phyloP scores from a whole-genome alignment of 2,797 vertebrate genomes.

The Sandelia bainsii region DNA sequence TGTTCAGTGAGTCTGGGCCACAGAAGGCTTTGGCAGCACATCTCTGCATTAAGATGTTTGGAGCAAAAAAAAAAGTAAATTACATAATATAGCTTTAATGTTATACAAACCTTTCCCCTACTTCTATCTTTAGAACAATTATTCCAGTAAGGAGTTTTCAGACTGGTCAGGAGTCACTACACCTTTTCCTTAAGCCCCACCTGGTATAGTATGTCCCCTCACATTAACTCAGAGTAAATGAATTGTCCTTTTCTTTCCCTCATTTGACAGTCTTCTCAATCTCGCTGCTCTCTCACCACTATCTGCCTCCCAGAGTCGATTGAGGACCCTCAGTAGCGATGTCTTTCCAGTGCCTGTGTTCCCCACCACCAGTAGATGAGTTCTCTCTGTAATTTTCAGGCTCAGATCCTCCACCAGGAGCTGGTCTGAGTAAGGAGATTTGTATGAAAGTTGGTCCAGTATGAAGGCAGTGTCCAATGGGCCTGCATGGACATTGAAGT shows the following conservation, averaged over 20 bases:
- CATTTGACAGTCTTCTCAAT: too few species aligned
- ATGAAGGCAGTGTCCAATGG: slow-evolving; percentile 88
- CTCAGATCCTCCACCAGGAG: slow-evolving; percentile 92
- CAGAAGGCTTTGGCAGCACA: too few species aligned
- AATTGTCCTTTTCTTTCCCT: too few species aligned
- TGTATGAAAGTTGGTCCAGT: slow-evolving; percentile 89
- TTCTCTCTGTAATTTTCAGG: slow-evolving; percentile 89
- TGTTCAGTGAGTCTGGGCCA: too few species aligned
- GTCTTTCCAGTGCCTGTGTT: slow-evolving; percentile 98
- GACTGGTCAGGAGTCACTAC: too few species aligned
- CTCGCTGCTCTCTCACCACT: slow-evolving; percentile 80
- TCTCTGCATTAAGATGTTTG: too few species aligned
- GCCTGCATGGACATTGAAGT: slow-evolving; percentile 65
- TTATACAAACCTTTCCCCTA: too few species aligned
- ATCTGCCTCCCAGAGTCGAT: slow-evolving; percentile 90
- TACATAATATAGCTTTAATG: too few species aligned
- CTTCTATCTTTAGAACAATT: too few species aligned
- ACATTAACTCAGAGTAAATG: neutral
- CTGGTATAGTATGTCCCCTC: neutral
- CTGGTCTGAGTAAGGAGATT: slow-evolving; percentile 87
- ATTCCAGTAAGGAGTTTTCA: neutral
- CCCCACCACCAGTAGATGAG: slow-evolving; percentile 91
- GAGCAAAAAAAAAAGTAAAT: too few species aligned
- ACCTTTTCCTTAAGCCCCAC: too few species aligned
- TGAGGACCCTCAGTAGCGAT: slow-evolving; percentile 92